Conservation (phyloP, 1,140 invertebrate species). For the Heliconius melpomene region DNA sequence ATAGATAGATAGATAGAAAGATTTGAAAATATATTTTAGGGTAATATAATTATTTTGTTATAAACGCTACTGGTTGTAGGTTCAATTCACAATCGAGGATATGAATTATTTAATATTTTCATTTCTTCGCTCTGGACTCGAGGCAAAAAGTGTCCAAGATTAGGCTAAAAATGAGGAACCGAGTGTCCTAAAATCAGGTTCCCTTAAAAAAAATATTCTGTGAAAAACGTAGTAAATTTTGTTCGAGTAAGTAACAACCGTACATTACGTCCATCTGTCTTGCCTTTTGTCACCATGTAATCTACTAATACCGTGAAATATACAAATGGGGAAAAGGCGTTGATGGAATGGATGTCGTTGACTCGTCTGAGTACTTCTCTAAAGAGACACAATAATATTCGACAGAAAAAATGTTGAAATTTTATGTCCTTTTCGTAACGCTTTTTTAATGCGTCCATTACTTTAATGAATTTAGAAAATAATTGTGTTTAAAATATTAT, state of each 20-base stretch:
- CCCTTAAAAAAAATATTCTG: not conserved
- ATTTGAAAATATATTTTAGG: not conserved
- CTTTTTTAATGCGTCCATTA: not conserved
- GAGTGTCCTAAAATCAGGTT: too few relatives aligned
- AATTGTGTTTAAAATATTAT: not conserved
- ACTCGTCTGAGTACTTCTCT: not conserved
- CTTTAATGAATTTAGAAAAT: not conserved
- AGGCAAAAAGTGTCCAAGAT: too few relatives aligned
- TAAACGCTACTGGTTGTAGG: too few relatives aligned
- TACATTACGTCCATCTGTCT: constrained; percentile 19
- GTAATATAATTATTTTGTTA: not conserved
- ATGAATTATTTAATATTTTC: too few relatives aligned
- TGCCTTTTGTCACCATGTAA: constrained; percentile 17
- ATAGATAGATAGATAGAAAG: too few relatives aligned
- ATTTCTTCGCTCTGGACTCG: too few relatives aligned
- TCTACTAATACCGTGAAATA: constrained; percentile 15
- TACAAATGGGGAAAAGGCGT: not conserved
- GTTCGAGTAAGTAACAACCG: not conserved
- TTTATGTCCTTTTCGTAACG: not conserved
- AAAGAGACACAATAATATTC: not conserved
- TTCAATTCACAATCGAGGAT: too few relatives aligned
- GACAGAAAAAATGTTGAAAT: not conserved
- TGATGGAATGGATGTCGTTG: not conserved
- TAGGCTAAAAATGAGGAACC: too few relatives aligned
- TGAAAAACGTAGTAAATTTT: not conserved